These are phyloP conservation scores for Orthosia gothica DNA, from an alignment of 2,888 invertebrate genomes.

Conservation along the genomic window DNA sequence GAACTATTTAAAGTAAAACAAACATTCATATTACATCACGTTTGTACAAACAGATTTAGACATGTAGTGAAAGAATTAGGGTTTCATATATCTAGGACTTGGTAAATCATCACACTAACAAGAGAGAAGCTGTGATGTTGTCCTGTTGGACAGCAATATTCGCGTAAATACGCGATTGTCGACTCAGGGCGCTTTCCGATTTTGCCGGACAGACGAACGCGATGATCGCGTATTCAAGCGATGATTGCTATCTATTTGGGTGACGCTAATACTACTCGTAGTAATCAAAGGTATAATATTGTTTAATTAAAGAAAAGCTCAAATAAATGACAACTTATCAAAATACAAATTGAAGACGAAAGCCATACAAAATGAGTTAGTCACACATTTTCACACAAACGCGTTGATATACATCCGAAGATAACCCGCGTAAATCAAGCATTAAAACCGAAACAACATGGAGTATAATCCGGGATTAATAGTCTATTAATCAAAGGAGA, in stretches of 20 bases:
- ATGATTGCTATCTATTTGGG: no score
- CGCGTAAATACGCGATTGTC: no score
- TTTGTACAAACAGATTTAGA: no score
- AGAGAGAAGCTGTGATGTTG: background rate
- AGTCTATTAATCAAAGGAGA: constrained; percentile 79
- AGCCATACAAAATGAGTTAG: constrained; percentile 47
- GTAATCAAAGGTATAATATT: no score
- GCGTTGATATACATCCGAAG: constrained; percentile 57
- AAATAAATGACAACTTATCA: constrained; percentile 1
- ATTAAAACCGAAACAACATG: constrained; percentile 72
- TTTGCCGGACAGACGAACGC: no score
- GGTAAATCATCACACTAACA: background rate
- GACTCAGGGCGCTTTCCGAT: no score
- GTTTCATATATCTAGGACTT: background rate
- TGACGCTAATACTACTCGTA: no score
- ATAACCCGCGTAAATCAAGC: constrained; percentile 69
- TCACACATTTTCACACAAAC: constrained; percentile 40
- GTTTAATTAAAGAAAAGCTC: background rate
- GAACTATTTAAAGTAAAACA: no score
- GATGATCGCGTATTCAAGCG: no score
- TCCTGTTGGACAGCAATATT: no score
- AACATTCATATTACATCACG: no score
- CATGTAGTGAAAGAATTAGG: background rate
- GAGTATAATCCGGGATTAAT: constrained; percentile 81
- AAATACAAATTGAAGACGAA: constrained; percentile 24